Evolutionary conservation across 2,797 vertebrate species (phyloP).

Genomic region (Buceros bicornis): DNA sequence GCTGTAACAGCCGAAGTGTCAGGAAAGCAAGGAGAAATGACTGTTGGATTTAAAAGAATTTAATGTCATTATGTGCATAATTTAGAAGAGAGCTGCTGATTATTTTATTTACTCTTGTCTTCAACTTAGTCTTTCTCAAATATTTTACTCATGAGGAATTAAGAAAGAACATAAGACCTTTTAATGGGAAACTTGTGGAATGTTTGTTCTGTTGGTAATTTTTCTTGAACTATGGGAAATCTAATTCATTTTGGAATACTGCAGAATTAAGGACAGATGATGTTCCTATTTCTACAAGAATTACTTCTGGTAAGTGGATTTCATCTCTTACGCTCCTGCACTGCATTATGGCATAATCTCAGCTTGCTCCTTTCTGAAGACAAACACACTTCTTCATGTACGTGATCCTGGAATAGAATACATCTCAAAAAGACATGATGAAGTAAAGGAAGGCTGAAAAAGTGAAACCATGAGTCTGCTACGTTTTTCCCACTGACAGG

Average conservation of each 20-base stretch:
- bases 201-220: not conserved
- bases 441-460: no score
- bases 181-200: not conserved
- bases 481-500: no score
- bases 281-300: not conserved
- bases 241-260: not conserved
- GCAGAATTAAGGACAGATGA: not conserved
- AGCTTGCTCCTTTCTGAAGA: not conserved
- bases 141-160: not conserved
- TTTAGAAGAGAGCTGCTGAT: not conserved
- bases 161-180: not conserved
- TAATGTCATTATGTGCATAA: not conserved
- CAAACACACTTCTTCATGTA: no score
- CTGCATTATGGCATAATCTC: not conserved
- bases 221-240: not conserved
- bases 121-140: not conserved
- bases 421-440: no score
- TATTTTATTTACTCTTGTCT: not conserved
- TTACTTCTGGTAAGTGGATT: not conserved
- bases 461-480: no score
- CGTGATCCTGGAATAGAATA: no score
- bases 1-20: not conserved
- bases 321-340: not conserved
- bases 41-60: not conserved
- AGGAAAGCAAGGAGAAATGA: not conserved